Evolutionary conservation across 1,140 invertebrate species (phyloP), one percentile per base, ranked within the genome.

Genomic region (Hyphantria cunea): DNA sequence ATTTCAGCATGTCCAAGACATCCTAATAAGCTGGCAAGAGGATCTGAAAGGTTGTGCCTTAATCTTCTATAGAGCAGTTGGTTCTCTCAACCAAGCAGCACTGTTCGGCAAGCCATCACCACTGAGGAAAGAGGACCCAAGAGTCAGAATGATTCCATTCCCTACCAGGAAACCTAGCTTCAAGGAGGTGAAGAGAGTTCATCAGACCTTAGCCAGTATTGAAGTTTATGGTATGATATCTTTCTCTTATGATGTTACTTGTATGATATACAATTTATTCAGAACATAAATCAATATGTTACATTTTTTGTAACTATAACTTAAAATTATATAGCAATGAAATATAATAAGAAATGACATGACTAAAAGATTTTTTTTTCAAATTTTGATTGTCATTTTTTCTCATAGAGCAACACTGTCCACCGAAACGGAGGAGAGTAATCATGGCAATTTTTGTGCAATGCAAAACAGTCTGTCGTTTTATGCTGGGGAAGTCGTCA

Each of bases 111-210:
- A 95, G 13, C 94, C 94, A 73, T 93, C 93, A 63, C 93, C 96
- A 1, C 82, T 97, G 9, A 91, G 93, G 65, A 93, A 93, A 80
- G 92, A 88, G 44, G 95, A 97, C 78, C 42, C 74, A 6, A 89
- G 95, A 58, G 83, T 98, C 9, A 87, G 96, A 76, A 93, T 92
- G 39, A 93, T 98, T 67, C 97, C 97, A 6, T 97, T 98, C 86
- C 94, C 95, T 0, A 97, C 97, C 0, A 92, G 94, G 69, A 92
- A 96, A 72, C 95, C 97, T 3, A 97, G 95, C 0, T 96, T 94
- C 70, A 95, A 93, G 54, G 97, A 98, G 92, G 93, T 97, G 0
- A 93, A 95, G 80, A 91, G 96, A 58, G 95, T 97, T 0, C 94
- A 96, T 76, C 92, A 93, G 39, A 91, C 95, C 54, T 80, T 98